phyloP scores from a whole-genome alignment of 1,140 invertebrate species.

The Megathymus violae region DNA sequence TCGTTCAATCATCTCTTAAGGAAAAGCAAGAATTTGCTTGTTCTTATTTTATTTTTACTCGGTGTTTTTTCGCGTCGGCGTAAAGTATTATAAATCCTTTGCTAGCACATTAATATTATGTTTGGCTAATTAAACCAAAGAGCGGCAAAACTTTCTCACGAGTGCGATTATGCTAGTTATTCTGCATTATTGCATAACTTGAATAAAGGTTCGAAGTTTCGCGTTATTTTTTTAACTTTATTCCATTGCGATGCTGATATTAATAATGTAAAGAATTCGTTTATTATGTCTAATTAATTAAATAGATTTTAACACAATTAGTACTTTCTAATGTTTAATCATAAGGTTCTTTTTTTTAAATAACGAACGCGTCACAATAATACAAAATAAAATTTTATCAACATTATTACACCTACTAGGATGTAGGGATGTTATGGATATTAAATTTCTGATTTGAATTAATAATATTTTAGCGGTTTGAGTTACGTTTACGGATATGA shows the following conservation, averaged over 20 bases:
- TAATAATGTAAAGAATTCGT: background rate
- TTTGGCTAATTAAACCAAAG: slow-evolving; percentile 28
- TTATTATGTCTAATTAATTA: no score
- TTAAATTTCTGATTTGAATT: no score
- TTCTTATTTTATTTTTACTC: slow-evolving; percentile 49
- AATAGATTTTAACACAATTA: no score
- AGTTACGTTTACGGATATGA: no score
- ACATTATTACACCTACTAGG: no score
- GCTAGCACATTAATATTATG: slow-evolving; percentile 30
- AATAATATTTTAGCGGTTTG: no score
- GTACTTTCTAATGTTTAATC: no score
- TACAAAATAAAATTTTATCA: no score
- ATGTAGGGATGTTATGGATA: no score
- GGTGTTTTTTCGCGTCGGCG: slow-evolving; percentile 38
- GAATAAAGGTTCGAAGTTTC: slow-evolving; percentile 32
- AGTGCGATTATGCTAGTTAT: slow-evolving; percentile 13
- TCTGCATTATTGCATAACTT: slow-evolving; percentile 28
- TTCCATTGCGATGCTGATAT: background rate
- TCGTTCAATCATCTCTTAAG: slow-evolving; percentile 73
- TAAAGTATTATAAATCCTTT: slow-evolving; percentile 35
- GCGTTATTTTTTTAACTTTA: slow-evolving; percentile 50
- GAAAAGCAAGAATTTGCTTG: slow-evolving; percentile 52
- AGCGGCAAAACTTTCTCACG: slow-evolving; percentile 31
- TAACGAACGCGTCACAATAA: no score
- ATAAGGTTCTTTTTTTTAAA: no score